phyloP scores from a whole-genome alignment of 2,113 vertebrate species.

The Plectropomus leopardus region DNA sequence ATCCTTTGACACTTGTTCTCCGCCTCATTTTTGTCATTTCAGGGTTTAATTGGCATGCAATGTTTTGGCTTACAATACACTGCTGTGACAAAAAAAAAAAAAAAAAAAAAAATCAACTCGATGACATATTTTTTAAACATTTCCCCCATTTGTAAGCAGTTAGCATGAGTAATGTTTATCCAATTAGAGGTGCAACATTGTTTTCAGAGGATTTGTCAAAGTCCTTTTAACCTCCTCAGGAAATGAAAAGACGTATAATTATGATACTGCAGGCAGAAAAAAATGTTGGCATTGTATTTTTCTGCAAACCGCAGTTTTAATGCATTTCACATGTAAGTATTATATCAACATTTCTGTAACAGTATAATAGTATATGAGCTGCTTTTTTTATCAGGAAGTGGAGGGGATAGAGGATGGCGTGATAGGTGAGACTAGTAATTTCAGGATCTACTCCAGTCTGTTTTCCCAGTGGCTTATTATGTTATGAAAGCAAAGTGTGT shows the following conservation, averaged over 20 bases:
- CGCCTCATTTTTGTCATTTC: background rate
- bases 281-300: too few relatives aligned
- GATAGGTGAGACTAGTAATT: too few relatives aligned
- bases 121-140: slow-evolving; percentile 4
- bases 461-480: too few relatives aligned
- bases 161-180: background rate
- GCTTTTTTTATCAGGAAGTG: too few relatives aligned
- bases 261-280: too few relatives aligned
- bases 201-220: background rate
- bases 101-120: background rate
- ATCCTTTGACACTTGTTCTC: slow-evolving; percentile 2
- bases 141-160: background rate
- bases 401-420: too few relatives aligned
- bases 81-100: background rate
- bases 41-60: background rate
- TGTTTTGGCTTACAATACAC: background rate
- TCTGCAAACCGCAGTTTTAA: too few relatives aligned
- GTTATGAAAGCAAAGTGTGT: too few relatives aligned
- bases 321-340: too few relatives aligned
- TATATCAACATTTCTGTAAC: too few relatives aligned
- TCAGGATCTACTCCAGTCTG: too few relatives aligned
- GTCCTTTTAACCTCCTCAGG: background rate
- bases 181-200: background rate
- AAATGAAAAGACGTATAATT: background rate
- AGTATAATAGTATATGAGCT: too few relatives aligned